These are phyloP conservation scores for Chaetorhynchus papuensis DNA, from an alignment of 2,113 vertebrate genomes.

Conservation along the genomic window DNA sequence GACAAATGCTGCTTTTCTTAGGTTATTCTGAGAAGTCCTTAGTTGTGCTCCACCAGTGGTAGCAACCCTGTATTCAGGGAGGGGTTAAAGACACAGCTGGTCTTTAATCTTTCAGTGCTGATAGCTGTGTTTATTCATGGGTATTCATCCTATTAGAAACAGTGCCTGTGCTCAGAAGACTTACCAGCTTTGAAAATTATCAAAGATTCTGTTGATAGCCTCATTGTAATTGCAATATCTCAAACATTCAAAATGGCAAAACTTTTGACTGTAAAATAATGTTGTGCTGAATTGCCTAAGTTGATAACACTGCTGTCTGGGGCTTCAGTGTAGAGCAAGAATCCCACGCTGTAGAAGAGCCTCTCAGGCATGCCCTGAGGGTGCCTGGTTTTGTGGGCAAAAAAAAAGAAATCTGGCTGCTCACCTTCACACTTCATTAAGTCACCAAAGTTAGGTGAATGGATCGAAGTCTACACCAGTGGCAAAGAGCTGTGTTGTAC, in stretches of 20 bases:
- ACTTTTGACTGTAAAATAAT: neutral
- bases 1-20: neutral
- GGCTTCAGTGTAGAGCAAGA: neutral
- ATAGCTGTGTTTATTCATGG: neutral
- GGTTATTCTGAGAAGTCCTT: neutral
- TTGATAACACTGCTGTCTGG: neutral
- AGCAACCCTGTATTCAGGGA: neutral
- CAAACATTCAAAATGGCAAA: neutral
- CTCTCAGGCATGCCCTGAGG: neutral
- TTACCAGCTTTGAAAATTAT: neutral
- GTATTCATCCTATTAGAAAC: neutral
- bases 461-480: neutral
- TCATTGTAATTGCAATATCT: neutral
- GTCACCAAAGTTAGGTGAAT: rapidly evolving
- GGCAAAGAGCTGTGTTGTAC: neutral
- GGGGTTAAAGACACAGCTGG: neutral
- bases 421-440: neutral
- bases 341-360: neutral
- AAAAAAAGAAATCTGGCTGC: neutral
- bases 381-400: neutral
- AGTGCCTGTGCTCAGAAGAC: neutral
- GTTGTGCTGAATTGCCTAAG: neutral
- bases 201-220: neutral
- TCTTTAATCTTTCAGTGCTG: neutral
- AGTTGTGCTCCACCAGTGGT: rapidly evolving